These are phyloP conservation scores for Apamea sordens DNA, from an alignment of 2,888 invertebrate genomes.

Conservation along the genomic window DNA sequence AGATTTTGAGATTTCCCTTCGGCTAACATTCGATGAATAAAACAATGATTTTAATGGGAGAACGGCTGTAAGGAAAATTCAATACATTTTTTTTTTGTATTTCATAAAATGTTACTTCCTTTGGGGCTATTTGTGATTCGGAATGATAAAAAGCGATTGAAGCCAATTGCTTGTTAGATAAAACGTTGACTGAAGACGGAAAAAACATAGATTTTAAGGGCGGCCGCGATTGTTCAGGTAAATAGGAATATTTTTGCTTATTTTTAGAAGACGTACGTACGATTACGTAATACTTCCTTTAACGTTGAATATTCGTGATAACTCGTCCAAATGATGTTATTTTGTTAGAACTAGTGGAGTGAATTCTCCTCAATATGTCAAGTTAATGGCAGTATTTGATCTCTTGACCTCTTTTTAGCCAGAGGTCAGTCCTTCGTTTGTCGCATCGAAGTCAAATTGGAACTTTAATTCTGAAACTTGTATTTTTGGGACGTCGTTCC, in stretches of 20 bases:
- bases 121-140: constrained; percentile 58
- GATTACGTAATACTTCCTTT: not conserved
- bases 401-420: constrained; percentile 37
- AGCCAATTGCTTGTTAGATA: constrained; percentile 42
- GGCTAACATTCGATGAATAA: constrained; percentile 68
- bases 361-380: constrained; percentile 2
- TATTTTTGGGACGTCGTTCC: not conserved
- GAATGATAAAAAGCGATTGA: constrained; percentile 58
- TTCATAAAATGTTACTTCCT: constrained; percentile 53
- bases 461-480: constrained; percentile 32
- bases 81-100: constrained; percentile 54
- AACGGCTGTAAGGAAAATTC: constrained; percentile 49
- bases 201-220: constrained; percentile 44
- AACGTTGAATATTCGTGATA: not conserved
- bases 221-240: constrained; percentile 33
- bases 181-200: constrained; percentile 25
- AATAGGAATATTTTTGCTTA: constrained; percentile 37
- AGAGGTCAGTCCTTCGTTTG: constrained; percentile 5
- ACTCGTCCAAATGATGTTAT: constrained; percentile 34
- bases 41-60: constrained; percentile 43
- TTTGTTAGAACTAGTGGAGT: constrained; percentile 8
- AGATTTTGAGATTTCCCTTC: constrained; percentile 46
- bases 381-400: constrained; percentile 36
- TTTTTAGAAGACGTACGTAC: constrained; percentile 8
- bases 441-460: constrained; percentile 32